phyloP scores from a whole-genome alignment of 2,797 vertebrate species.

The Spheniscus humboldti region DNA sequence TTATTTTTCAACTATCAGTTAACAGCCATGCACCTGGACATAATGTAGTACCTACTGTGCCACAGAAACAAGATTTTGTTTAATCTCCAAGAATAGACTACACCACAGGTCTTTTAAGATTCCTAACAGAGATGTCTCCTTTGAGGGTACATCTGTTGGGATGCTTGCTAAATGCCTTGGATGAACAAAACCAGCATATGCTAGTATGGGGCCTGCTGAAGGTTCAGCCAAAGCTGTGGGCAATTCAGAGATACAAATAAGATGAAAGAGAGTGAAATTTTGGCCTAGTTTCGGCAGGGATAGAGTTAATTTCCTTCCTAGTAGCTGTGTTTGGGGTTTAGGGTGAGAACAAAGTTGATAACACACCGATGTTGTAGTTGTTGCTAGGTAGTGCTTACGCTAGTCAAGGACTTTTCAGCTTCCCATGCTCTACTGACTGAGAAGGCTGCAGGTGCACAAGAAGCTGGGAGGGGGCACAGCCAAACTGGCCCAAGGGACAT shows the following conservation, averaged over 20 bases:
- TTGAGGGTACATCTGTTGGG: neutral
- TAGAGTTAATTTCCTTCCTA: too few relatives aligned
- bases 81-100: neutral
- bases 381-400: too few relatives aligned
- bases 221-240: neutral
- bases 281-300: too few relatives aligned
- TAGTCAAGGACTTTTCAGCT: too few relatives aligned
- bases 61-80: neutral
- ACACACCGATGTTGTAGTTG: too few relatives aligned
- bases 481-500: too few relatives aligned
- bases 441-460: too few relatives aligned
- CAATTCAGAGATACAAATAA: neutral
- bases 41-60: neutral
- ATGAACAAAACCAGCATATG: neutral
- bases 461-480: too few relatives aligned
- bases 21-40: neutral
- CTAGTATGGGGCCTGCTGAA: neutral
- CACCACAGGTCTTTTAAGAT: neutral
- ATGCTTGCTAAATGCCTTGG: neutral
- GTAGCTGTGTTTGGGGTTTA: too few relatives aligned
- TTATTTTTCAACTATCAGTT: neutral
- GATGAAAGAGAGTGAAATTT: neutral
- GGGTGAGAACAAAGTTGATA: too few relatives aligned
- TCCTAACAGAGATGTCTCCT: neutral
- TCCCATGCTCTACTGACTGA: too few relatives aligned